Conservation (phyloP, 2,113 vertebrate genomes). For the Lontra canadensis region DNA sequence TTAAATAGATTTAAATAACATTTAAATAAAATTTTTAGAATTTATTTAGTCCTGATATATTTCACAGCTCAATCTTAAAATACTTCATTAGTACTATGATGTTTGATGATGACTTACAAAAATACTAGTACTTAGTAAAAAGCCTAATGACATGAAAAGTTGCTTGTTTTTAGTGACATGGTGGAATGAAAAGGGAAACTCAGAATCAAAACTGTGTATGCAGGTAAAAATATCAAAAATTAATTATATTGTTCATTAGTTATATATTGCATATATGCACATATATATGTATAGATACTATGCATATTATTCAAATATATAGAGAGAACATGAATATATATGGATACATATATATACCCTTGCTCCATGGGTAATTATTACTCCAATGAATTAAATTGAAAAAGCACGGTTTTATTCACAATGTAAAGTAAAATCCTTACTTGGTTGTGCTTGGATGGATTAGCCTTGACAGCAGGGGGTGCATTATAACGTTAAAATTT, state of each 20-base stretch:
- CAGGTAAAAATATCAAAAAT: background rate
- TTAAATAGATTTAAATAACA: background rate
- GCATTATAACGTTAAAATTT: background rate
- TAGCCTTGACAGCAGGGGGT: background rate
- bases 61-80: background rate
- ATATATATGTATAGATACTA: background rate
- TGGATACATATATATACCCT: rapidly evolving
- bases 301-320: background rate
- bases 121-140: background rate
- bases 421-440: background rate
- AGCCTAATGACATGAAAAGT: background rate
- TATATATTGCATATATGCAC: background rate
- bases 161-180: background rate
- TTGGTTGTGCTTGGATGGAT: background rate
- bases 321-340: background rate
- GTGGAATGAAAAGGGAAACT: background rate
- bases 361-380: background rate
- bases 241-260: background rate
- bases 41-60: background rate
- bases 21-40: background rate
- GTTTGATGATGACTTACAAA: background rate
- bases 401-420: background rate
- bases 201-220: background rate
- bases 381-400: background rate
- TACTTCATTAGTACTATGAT: background rate